Conservation (phyloP, 1,140 invertebrate species). For the Latrodectus geometricus region DNA sequence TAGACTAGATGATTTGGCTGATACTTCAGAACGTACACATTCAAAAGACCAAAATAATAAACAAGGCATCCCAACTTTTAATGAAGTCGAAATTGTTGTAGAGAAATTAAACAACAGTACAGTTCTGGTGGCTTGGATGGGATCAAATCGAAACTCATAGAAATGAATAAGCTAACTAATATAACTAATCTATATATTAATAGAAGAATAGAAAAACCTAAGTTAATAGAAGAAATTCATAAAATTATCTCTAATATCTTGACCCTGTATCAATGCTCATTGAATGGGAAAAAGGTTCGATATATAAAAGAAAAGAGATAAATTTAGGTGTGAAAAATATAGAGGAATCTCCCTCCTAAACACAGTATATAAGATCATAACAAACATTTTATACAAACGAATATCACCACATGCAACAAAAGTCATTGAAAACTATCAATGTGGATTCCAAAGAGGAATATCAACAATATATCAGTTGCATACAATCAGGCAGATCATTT, state of each 20-base stretch:
- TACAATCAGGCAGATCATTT: background rate
- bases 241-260: background rate
- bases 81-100: no score
- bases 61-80: no score
- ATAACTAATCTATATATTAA: no score
- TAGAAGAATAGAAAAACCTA: no score
- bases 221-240: no score
- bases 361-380: background rate
- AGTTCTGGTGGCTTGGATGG: no score
- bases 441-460: background rate
- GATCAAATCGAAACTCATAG: no score
- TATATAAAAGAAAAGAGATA: background rate
- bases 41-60: no score
- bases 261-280: background rate
- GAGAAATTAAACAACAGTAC: no score
- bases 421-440: background rate
- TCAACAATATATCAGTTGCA: background rate
- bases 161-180: no score
- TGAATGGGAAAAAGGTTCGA: background rate
- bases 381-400: background rate
- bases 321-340: background rate
- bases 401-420: background rate
- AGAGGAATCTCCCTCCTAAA: background rate
- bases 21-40: no score
- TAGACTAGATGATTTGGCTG: no score